Evolutionary conservation across 2,113 vertebrate species (phyloP).

Genomic region (Cyanoderma ruficeps): DNA sequence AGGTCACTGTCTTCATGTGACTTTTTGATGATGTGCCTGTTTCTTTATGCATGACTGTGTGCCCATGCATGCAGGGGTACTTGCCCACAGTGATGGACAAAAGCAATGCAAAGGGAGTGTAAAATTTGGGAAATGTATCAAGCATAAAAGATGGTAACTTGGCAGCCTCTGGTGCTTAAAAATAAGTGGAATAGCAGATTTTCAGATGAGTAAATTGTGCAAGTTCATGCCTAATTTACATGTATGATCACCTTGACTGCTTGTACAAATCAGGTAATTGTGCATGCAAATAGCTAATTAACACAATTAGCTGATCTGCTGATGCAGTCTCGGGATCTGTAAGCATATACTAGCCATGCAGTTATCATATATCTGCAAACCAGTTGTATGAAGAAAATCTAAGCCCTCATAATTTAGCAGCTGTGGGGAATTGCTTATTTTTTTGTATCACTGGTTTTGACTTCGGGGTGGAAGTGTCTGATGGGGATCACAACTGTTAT

Average conservation of each 20-base stretch:
- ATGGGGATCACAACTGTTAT: neutral
- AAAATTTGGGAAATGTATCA: neutral
- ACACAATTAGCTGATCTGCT: slow-evolving; percentile 44
- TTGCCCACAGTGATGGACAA: neutral
- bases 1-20: neutral
- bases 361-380: neutral
- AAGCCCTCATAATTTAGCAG: neutral
- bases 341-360: neutral
- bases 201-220: slow-evolving; percentile 33
- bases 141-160: neutral
- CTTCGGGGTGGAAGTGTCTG: neutral
- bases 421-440: neutral
- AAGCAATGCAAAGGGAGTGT: neutral
- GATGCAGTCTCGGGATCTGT: neutral
- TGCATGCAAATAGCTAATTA: slow-evolving; percentile 56
- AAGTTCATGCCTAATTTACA: slow-evolving; percentile 47
- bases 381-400: neutral
- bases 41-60: neutral
- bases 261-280: slow-evolving; percentile 67
- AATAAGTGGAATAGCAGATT: slow-evolving; percentile 18
- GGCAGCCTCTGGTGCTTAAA: neutral
- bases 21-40: neutral
- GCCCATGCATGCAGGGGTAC: neutral
- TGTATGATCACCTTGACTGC: slow-evolving; percentile 43
- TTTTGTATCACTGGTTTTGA: neutral